These are phyloP conservation scores for Meghimatium bilineatum DNA, from an alignment of 2,888 invertebrate genomes.

Conservation along the genomic window DNA sequence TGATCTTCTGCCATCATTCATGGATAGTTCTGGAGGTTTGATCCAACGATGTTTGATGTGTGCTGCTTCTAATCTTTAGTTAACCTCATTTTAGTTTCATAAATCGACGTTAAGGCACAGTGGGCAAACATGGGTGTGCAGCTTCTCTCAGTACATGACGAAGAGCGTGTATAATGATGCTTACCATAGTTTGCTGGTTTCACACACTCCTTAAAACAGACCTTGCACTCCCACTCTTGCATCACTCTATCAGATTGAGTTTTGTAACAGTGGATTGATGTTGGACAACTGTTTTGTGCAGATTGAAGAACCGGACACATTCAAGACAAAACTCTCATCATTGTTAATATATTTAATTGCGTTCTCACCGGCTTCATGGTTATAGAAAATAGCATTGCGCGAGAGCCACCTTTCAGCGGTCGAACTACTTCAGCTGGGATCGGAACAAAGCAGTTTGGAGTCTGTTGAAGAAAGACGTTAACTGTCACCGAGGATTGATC, in stretches of 20 bases:
- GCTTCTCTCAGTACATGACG: too few relatives aligned
- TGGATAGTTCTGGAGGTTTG: too few relatives aligned
- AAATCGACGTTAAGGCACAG: too few relatives aligned
- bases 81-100: too few relatives aligned
- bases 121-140: too few relatives aligned
- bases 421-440: constrained; percentile 26
- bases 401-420: constrained; percentile 28
- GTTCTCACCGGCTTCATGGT: constrained; percentile 17
- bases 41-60: too few relatives aligned
- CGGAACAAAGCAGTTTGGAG: constrained; percentile 31
- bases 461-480: constrained; percentile 34
- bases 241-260: neutral
- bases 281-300: neutral
- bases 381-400: constrained; percentile 4
- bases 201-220: too few relatives aligned
- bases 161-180: too few relatives aligned
- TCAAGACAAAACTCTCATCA: neutral
- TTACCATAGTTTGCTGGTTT: too few relatives aligned
- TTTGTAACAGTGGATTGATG: neutral
- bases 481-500: constrained; percentile 43
- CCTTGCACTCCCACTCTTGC: neutral
- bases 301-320: constrained; percentile 4
- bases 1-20: too few relatives aligned
- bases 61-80: too few relatives aligned
- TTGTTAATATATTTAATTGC: constrained; percentile 36